These are phyloP conservation scores for Seladonia tumulorum DNA, from an alignment of 2,888 invertebrate species.

Conservation along the genomic window DNA sequence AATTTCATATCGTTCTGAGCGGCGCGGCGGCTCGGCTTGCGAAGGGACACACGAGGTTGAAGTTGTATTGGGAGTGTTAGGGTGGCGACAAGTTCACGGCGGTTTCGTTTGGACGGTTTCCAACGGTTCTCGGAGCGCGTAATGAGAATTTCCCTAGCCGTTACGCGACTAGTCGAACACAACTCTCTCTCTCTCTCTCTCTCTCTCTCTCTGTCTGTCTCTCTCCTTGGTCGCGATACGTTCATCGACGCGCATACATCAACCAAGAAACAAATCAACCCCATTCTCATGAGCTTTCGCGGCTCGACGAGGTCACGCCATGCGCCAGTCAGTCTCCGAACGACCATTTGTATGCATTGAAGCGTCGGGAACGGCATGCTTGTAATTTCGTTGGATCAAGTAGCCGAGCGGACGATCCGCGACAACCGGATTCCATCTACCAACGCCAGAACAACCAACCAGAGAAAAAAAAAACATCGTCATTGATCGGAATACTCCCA, in stretches of 20 bases:
- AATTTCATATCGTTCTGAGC: constrained; percentile 40
- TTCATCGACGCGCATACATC: constrained; percentile 40
- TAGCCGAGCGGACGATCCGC: background rate
- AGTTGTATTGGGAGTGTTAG: constrained; percentile 24
- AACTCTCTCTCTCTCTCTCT: background rate
- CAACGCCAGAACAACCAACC: background rate
- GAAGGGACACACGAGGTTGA: background rate
- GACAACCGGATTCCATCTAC: background rate
- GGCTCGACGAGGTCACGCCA: constrained; percentile 5
- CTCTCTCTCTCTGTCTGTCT: background rate
- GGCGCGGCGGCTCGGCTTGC: background rate
- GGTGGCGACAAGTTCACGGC: constrained; percentile 48
- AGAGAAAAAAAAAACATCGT: background rate
- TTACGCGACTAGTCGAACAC: background rate
- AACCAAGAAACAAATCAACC: constrained; percentile 34
- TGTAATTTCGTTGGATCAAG: constrained; percentile 43
- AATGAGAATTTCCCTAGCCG: constrained; percentile 56
- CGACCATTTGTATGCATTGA: constrained; percentile 50
- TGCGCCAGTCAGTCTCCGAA: constrained; percentile 22
- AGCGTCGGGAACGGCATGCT: constrained; percentile 1
- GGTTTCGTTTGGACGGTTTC: constrained; percentile 64
- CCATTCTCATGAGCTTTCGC: constrained; percentile 18
- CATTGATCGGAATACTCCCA: background rate
- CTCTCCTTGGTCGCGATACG: constrained; percentile 16
- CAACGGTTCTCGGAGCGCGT: constrained; percentile 56